Conservation (phyloP, 2,113 vertebrate genomes). For the Anhinga anhinga region DNA sequence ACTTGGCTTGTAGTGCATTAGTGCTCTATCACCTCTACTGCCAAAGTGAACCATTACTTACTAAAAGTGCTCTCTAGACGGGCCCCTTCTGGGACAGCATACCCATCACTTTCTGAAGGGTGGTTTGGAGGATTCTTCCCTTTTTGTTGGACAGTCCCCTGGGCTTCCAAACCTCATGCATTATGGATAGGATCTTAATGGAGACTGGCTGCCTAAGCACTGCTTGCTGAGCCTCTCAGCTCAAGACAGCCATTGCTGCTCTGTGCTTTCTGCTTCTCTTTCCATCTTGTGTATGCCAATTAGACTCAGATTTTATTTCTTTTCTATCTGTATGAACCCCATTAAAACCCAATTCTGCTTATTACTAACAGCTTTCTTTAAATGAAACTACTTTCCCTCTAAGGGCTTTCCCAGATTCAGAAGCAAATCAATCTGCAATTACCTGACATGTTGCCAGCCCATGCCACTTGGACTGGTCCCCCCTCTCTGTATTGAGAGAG, state of each 20-base stretch:
- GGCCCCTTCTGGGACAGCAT: slow-evolving; percentile 15
- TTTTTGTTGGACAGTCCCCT: slow-evolving; percentile 22
- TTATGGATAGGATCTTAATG: slow-evolving; percentile 65
- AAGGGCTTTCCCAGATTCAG: not conserved
- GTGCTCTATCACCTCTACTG: slow-evolving; percentile 30
- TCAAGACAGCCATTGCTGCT: not conserved
- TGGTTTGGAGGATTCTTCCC: slow-evolving; percentile 35
- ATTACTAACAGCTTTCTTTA: slow-evolving; percentile 50
- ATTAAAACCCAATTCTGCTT: slow-evolving; percentile 63
- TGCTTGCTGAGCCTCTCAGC: not conserved
- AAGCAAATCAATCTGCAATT: not conserved
- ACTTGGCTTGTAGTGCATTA: not conserved
- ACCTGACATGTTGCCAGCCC: not conserved
- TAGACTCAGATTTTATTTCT: slow-evolving; percentile 63
- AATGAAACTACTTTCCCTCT: not conserved
- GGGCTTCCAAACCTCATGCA: slow-evolving; percentile 39
- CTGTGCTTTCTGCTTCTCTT: not conserved
- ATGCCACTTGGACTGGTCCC: not conserved
- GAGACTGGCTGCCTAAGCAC: slow-evolving; percentile 8
- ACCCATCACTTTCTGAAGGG: not conserved
- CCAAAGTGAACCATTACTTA: slow-evolving; percentile 5
- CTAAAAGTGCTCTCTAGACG: not conserved
- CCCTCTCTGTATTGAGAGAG: not conserved
- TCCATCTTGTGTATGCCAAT: slow-evolving; percentile 14
- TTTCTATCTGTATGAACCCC: slow-evolving; percentile 37